Base-by-base conservation (phyloP, 1,140 invertebrate species). In the Eueides isabella region DNA sequence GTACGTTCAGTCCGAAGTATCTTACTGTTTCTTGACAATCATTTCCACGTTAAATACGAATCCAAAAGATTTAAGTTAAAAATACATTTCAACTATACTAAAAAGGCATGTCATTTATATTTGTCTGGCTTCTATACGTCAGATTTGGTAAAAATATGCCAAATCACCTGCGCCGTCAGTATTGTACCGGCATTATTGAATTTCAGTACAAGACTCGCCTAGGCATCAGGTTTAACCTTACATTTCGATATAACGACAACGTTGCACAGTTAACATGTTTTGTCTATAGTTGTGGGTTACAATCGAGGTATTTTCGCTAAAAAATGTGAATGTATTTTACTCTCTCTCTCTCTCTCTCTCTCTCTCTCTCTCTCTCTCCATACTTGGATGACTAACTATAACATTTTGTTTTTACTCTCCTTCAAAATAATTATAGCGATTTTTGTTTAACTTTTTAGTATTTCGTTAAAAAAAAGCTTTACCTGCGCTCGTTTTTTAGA, bases 201-300 rank as follows among this genome's bases (percentile, higher is more conserved):
- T 30, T 62, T 62, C 61, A 62, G 29, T 62, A 62, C 61, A 62
- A 62, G 9, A n/a, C 41, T 48, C 16, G 41, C 0, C n/a, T 48
- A 23, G 41, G 35, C 35, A 38, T 38, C 35, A 38, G 35, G 6
- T 38, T 38, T 38, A 38, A 16, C 35, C 35, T 38, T 38, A 48
- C 41, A 19, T 48, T 48, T 48, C 41, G 19, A 48, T 48, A 19
- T 19, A 19, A 48, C n/a, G 7, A 19, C n/a, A 19, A 19, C 2
- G n/a, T 7, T 7, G 16, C 2, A n/a, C n/a, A 48, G 41, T 48
- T 1, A n/a, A 44, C 2, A 19, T 19, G 5, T 7, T 19, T 48
- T 19, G 6, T 19, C 0, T 3, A n/a, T 48, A 6, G 41, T 23
- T 23, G 0, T 48, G n/a, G n/a, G n/a, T 48, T 48, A 0, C 5